These are phyloP conservation scores for Thecophora atra DNA, from an alignment of 2,888 invertebrate genomes.

Conservation along the genomic window DNA sequence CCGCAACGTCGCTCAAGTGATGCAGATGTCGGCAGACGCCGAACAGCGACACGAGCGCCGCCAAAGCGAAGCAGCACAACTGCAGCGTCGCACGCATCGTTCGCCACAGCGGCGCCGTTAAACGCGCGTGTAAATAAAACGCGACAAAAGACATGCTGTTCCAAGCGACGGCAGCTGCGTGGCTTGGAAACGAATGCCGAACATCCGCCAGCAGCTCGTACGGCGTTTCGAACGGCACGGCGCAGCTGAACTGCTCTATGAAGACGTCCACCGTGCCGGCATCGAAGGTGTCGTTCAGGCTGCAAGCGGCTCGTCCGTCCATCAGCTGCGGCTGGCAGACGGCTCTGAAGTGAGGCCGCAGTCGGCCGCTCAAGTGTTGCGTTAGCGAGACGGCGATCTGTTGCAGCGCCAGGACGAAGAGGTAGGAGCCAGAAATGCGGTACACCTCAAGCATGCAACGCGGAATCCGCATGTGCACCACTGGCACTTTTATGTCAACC, in stretches of 20 bases:
- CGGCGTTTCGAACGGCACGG: slow-evolving; percentile 66
- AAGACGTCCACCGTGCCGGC: slow-evolving; percentile 73
- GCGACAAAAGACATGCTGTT: slow-evolving; percentile 85
- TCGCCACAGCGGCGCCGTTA: slow-evolving; percentile 82
- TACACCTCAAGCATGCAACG: slow-evolving; percentile 53
- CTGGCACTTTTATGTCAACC: slow-evolving; percentile 76
- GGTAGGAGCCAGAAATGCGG: slow-evolving; percentile 54
- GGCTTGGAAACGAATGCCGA: slow-evolving; percentile 90
- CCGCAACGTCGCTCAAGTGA: slow-evolving; percentile 59
- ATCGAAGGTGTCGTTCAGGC: slow-evolving; percentile 66
- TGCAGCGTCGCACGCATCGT: slow-evolving; percentile 86
- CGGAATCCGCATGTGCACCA: slow-evolving; percentile 69
- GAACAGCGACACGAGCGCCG: slow-evolving; percentile 57
- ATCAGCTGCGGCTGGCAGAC: slow-evolving; percentile 81
- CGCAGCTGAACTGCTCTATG: slow-evolving; percentile 78
- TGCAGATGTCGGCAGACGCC: slow-evolving; percentile 57
- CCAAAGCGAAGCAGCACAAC: slow-evolving; percentile 58
- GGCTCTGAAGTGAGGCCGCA: slow-evolving; percentile 57
- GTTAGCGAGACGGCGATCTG: slow-evolving; percentile 52
- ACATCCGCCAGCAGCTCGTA: slow-evolving; percentile 73
- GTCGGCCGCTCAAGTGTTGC: slow-evolving; percentile 53
- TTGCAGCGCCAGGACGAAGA: slow-evolving; percentile 56
- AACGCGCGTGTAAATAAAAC: slow-evolving; percentile 86
- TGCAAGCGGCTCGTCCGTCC: slow-evolving; percentile 68
- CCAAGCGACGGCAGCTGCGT: slow-evolving; percentile 87